Base-by-base conservation (phyloP, 2,113 vertebrate species). In the Alligator mississippiensis region DNA sequence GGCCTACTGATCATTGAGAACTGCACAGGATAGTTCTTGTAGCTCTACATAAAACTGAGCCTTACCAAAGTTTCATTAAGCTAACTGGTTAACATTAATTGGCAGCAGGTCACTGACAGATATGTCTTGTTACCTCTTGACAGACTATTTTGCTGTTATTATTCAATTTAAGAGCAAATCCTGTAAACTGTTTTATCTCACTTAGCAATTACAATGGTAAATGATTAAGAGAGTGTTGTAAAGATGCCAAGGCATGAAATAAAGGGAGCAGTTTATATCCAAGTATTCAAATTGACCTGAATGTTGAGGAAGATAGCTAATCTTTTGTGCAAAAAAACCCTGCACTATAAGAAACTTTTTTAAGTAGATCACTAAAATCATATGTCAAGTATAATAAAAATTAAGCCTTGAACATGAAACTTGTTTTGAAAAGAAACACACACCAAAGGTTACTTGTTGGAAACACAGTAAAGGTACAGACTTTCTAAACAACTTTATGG, bases 161-260 rank as follows among this genome's bases (percentile, higher is more conserved):
- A 11, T 11, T 82, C 68, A 74, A 4, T 11, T 21, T 87, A 86
- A 77, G 8, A 92, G 17, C 2, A 82, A 84, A 81, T 89, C 16
- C 22, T 81, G 58, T n/a, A 83, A 74, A 89, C 86, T 1, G 25
- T 4, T 89, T 89, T 85, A 17, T 76, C 75, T 90, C 18, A 38
- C 47, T 93, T 82, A 68, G 58, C 2, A 78, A 16, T 90, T 87
- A 89, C 58, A 8, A 22, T 27, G 91, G 87, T 25, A 90, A 93
- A 84, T 84, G 1, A 74, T 77, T 87, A 79, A 87, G 9, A 0
- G 9, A 17, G 18, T 79, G 22, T 14, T 82, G 10, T 66, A 90
- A 89, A 88, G 90, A 24, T 74, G 63, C 4, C 57, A 85, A 83
- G 30, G 89, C 72, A 63, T 24, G 2, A 9, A 82, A 13, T 8